phyloP scores from a whole-genome alignment of 2,888 invertebrate species.

The Netelia melanura region DNA sequence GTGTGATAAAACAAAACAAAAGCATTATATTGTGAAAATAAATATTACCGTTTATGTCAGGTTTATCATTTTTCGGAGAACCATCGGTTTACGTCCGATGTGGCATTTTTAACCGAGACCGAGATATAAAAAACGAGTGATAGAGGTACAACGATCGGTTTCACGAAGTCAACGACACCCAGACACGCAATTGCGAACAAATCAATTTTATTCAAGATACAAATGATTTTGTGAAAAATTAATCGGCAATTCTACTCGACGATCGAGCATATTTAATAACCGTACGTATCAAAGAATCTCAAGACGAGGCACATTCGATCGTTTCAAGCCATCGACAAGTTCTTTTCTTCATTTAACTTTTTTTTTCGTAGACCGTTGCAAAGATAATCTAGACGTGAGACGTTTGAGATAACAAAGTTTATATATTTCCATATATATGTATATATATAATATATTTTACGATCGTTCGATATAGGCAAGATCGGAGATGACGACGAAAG shows the following conservation, averaged over 20 bases:
- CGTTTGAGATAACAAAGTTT: conserved; percentile 27
- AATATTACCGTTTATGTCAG: not conserved
- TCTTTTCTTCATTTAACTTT: not conserved
- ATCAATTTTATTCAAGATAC: conserved; percentile 45
- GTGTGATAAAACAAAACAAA: conserved; percentile 2
- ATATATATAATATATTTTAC: conserved; percentile 28
- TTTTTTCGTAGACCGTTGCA: conserved; percentile 39
- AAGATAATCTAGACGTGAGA: conserved; percentile 42
- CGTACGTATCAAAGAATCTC: conserved; percentile 52
- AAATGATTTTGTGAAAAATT: conserved; percentile 25
- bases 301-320: conserved; percentile 53
- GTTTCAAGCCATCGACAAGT: conserved; percentile 28
- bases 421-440: conserved; percentile 3
- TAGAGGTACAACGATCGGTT: too few species aligned
- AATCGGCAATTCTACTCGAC: conserved; percentile 17
- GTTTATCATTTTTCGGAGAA: not conserved
- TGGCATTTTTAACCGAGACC: too few species aligned
- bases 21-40: not conserved
- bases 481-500: conserved; percentile 24
- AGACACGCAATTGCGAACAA: not conserved
- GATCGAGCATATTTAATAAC: conserved; percentile 16
- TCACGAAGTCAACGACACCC: not conserved
- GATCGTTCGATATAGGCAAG: conserved; percentile 32
- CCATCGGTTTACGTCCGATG: too few species aligned
- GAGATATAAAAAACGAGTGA: too few species aligned